A percentile compares a stretch with the other conserved stretches of the same genome.
Conservation (phyloP, 2,797 vertebrate species). For the Garrulus glandarius region DNA sequence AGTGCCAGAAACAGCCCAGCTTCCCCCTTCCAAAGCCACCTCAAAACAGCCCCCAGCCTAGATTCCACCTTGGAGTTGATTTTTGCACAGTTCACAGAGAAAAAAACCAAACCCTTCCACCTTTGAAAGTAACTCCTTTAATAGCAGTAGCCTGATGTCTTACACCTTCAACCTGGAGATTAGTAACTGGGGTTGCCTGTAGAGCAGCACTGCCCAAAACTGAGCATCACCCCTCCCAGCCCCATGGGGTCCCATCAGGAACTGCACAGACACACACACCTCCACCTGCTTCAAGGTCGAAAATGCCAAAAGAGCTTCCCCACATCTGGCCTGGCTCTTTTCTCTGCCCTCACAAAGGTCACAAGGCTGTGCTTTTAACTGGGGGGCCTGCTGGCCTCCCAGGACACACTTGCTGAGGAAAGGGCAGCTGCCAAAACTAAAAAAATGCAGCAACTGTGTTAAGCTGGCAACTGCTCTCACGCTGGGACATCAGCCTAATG, state of each 20-base stretch:
- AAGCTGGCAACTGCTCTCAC: conserved; percentile 6
- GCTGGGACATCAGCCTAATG: conserved; percentile 29
- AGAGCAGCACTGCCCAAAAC: background rate
- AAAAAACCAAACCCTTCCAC: background rate
- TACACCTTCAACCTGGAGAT: background rate
- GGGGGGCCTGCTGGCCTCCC: background rate
- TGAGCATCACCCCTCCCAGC: background rate
- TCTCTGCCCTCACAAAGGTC: background rate
- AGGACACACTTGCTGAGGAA: background rate
- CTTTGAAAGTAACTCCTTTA: conserved; percentile 16
- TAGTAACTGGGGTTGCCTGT: background rate
- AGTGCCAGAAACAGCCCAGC: background rate
- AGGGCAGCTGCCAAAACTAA: background rate
- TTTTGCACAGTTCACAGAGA: background rate
- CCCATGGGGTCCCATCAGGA: rapidly evolving
- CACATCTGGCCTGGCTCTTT: rapidly evolving
- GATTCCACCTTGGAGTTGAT: background rate
- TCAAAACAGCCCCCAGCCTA: background rate
- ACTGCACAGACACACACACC: background rate
- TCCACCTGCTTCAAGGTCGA: background rate
- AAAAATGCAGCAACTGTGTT: background rate
- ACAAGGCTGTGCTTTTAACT: background rate
- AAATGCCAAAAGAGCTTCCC: background rate
- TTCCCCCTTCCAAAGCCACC: background rate
- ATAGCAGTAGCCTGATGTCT: background rate